phyloP scores from a whole-genome alignment of 1,140 invertebrate genomes.

The Philotrypesis tridentata region DNA sequence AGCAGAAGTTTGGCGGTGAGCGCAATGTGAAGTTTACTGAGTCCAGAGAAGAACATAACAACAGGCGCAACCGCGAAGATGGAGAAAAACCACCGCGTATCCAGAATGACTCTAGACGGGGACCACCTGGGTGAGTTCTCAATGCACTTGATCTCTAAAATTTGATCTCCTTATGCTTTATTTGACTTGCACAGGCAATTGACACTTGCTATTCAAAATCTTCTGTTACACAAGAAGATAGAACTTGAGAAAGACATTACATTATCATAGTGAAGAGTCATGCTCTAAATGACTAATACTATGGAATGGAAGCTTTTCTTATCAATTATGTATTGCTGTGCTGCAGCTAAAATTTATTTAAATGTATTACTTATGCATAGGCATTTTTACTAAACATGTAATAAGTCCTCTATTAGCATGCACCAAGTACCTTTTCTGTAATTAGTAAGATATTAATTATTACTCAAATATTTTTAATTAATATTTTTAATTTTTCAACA shows the following conservation, averaged over 20 bases:
- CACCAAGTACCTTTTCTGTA: too few relatives aligned
- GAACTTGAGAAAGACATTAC: not conserved
- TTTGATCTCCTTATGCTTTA: not conserved
- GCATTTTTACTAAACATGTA: not conserved
- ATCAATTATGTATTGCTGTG: not conserved
- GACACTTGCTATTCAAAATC: not conserved
- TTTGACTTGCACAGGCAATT: not conserved
- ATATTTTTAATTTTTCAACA: not conserved
- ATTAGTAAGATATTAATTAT: not conserved
- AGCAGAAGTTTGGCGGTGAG: constrained; percentile 65
- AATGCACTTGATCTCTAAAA: constrained; percentile 11
- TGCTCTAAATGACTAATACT: not conserved
- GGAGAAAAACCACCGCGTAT: constrained; percentile 63
- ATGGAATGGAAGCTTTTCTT: not conserved
- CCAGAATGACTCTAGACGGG: constrained; percentile 66
- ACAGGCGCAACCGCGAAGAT: constrained; percentile 83
- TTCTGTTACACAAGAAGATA: not conserved
- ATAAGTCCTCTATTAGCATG: too few relatives aligned
- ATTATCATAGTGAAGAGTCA: not conserved
- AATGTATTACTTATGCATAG: not conserved
- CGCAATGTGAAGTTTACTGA: constrained; percentile 76
- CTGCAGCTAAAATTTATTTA: not conserved
- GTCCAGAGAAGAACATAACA: constrained; percentile 82
- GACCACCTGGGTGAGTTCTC: constrained; percentile 65
- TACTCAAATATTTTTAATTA: too few relatives aligned